Conservation (phyloP, 1,140 invertebrate species). For the Cotesia vestalis region DNA sequence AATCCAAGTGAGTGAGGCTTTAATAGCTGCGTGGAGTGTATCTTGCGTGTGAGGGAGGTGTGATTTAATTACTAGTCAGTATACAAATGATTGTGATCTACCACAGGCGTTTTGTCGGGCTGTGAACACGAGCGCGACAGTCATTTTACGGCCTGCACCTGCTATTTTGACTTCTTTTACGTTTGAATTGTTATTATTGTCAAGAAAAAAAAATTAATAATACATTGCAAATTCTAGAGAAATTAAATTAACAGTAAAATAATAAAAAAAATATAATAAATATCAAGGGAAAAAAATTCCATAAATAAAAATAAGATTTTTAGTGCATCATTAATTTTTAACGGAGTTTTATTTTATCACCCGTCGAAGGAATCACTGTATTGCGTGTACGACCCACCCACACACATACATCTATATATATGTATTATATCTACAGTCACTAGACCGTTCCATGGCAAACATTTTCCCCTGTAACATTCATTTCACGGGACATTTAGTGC, state of each 20-base stretch:
- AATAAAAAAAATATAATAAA: too few species aligned
- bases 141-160: slow-evolving; percentile 35
- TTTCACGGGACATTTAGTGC: slow-evolving; percentile 47
- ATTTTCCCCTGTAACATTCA: slow-evolving; percentile 35
- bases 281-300: too few species aligned
- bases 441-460: not conserved
- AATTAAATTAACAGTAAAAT: too few species aligned
- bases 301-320: not conserved
- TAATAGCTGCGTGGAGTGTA: not conserved
- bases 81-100: slow-evolving; percentile 45
- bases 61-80: slow-evolving; percentile 42
- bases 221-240: too few species aligned
- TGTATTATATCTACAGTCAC: not conserved
- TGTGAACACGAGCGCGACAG: slow-evolving; percentile 34
- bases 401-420: not conserved
- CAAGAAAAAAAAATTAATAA: too few species aligned
- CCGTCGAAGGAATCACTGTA: not conserved
- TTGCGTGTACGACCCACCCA: not conserved
- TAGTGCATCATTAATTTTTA: slow-evolving; percentile 8
- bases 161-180: slow-evolving; percentile 13
- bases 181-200: too few species aligned
- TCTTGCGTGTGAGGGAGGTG: slow-evolving; percentile 36
- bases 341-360: not conserved
- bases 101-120: slow-evolving; percentile 44
- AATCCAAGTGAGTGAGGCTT: slow-evolving; percentile 20